These are phyloP conservation scores for Drosophila varians DNA, from an alignment of 1,140 invertebrate species.

Conservation along the genomic window DNA sequence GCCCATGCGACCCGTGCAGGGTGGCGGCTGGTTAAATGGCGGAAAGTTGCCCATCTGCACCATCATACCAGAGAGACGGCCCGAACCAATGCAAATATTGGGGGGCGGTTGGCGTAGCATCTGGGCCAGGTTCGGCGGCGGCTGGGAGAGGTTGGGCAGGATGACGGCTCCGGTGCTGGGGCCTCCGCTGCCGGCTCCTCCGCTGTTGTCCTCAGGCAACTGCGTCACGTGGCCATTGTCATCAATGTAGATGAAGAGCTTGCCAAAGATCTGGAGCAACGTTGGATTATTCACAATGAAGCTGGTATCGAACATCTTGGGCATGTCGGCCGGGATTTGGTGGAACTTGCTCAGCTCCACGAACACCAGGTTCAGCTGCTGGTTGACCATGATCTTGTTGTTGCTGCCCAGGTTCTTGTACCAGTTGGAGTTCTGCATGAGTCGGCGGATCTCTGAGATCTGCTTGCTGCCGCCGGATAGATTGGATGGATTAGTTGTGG, in stretches of 20 bases:
- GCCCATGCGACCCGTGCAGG: conserved; percentile 51
- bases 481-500: conserved; percentile 4
- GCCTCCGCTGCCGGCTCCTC: background rate
- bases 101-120: conserved; percentile 69
- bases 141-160: conserved; percentile 61
- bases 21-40: conserved; percentile 76
- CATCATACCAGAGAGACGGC: conserved; percentile 41
- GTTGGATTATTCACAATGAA: conserved; percentile 85
- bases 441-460: conserved; percentile 85
- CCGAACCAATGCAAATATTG: conserved; percentile 34
- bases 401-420: conserved; percentile 88
- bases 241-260: conserved; percentile 85
- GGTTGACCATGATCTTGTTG: conserved; percentile 88
- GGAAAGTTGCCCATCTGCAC: conserved; percentile 69
- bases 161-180: conserved; percentile 6
- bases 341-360: conserved; percentile 86
- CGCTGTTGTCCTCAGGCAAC: conserved; percentile 73
- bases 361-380: conserved; percentile 86
- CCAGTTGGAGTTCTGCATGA: conserved; percentile 87
- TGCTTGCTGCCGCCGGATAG: conserved; percentile 49
- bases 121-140: conserved; percentile 62
- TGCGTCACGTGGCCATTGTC: conserved; percentile 85
- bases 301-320: conserved; percentile 85
- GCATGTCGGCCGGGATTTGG: conserved; percentile 84
- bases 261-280: conserved; percentile 85